phyloP scores from a whole-genome alignment of 1,140 invertebrate genomes.

The Yoshiicerus persimilis region DNA sequence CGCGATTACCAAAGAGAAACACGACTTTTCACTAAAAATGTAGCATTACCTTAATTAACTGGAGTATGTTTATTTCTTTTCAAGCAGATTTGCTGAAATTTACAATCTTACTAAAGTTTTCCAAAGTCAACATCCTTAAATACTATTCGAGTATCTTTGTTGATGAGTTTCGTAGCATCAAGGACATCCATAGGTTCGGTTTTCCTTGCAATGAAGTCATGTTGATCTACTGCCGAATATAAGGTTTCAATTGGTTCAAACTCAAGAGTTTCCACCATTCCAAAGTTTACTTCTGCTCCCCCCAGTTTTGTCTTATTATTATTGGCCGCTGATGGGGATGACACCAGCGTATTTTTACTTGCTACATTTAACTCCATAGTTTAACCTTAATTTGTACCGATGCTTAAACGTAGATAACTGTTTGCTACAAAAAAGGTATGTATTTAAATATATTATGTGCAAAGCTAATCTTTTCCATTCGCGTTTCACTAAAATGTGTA shows the following conservation, averaged over 20 bases:
- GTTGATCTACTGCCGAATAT: background rate
- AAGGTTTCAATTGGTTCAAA: background rate
- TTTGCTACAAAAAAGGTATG: no score
- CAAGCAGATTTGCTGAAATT: no score
- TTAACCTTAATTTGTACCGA: background rate
- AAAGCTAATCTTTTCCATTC: no score
- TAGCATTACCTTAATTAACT: background rate
- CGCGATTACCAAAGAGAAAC: conserved; percentile 11
- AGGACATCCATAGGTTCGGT: conserved; percentile 10
- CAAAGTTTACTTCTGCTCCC: background rate
- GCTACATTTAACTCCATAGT: background rate
- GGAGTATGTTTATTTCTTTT: no score
- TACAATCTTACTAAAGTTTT: conserved; percentile 23
- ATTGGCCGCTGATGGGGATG: background rate
- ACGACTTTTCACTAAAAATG: background rate
- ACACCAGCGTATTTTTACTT: background rate
- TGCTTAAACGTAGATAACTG: background rate
- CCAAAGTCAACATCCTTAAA: background rate
- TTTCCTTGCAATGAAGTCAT: conserved; percentile 23
- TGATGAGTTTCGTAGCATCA: background rate
- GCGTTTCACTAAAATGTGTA: no score
- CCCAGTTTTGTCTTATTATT: background rate
- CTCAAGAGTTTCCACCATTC: background rate
- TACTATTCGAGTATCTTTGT: background rate
- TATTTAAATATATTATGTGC: no score